A percentile compares a stretch with the other conserved stretches of the same genome.
Evolutionary conservation across 2,888 invertebrate genomes (phyloP).

Genomic region (Carterocephalus palaemon): DNA sequence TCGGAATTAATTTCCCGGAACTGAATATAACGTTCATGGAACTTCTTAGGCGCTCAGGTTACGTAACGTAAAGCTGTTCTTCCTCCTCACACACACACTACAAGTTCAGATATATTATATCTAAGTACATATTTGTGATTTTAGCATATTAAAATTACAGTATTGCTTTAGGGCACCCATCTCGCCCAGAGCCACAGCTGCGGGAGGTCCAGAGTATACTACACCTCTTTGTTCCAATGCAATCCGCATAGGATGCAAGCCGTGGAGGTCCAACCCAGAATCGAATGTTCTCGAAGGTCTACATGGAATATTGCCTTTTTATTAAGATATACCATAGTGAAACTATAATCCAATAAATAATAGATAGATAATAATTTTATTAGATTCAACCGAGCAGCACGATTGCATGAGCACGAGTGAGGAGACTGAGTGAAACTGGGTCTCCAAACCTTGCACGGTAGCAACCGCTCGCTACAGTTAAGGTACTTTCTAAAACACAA

Average conservation of each 20-base stretch:
- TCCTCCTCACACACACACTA: background rate
- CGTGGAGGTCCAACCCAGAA: too few relatives aligned
- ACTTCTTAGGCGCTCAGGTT: slow-evolving; percentile 13
- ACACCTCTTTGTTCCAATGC: too few relatives aligned
- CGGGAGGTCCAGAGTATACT: too few relatives aligned
- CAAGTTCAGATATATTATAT: background rate
- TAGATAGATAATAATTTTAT: too few relatives aligned
- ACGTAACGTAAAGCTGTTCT: slow-evolving; percentile 10
- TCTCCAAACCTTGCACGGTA: slow-evolving; percentile 26
- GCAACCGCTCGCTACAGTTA: slow-evolving; percentile 23
- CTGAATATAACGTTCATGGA: slow-evolving; percentile 15
- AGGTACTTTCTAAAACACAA: slow-evolving; percentile 26
- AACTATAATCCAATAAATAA: too few relatives aligned
- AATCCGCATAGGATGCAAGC: too few relatives aligned
- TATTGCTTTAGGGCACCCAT: too few relatives aligned
- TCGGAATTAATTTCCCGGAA: slow-evolving; percentile 10
- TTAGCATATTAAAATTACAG: background rate
- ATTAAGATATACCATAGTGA: too few relatives aligned
- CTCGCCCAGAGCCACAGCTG: too few relatives aligned
- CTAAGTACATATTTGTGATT: background rate
- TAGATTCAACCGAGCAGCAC: too few relatives aligned
- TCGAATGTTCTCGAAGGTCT: too few relatives aligned
- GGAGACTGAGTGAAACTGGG: slow-evolving; percentile 22
- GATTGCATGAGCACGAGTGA: slow-evolving; percentile 15
- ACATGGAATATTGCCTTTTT: too few relatives aligned